A percentile compares a stretch with the other conserved stretches of the same genome.
phyloP scores from a whole-genome alignment of 2,888 invertebrate species.

The Brenthis ino region DNA sequence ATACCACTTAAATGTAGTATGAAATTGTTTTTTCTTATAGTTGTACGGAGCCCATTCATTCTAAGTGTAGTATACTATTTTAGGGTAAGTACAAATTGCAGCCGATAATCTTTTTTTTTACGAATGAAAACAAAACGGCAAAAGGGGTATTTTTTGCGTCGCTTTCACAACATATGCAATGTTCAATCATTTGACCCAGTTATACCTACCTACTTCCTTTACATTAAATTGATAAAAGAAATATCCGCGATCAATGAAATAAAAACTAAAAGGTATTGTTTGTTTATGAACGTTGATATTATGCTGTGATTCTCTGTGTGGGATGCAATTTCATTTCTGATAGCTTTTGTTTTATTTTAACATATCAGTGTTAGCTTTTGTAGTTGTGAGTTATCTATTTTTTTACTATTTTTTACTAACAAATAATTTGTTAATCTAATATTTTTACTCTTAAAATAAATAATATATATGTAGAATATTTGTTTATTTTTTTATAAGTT shows the following conservation, averaged over 20 bases:
- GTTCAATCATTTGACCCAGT: conserved; percentile 75
- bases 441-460: too few relatives aligned
- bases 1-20: neutral
- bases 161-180: conserved; percentile 82
- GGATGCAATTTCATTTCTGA: conserved; percentile 12
- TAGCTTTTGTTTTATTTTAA: neutral
- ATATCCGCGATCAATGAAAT: conserved; percentile 67
- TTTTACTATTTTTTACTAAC: neutral
- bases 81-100: conserved; percentile 77
- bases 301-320: neutral
- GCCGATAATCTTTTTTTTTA: conserved; percentile 76
- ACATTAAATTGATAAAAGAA: conserved; percentile 74
- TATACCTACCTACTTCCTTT: conserved; percentile 70
- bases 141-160: conserved; percentile 72
- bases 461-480: too few relatives aligned
- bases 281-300: conserved; percentile 32
- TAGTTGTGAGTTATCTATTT: too few relatives aligned
- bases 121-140: conserved; percentile 71
- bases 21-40: neutral
- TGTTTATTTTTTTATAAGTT: too few relatives aligned
- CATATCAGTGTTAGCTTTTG: too few relatives aligned
- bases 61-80: conserved; percentile 48
- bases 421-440: too few relatives aligned
- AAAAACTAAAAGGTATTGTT: conserved; percentile 50
- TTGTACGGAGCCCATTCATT: conserved; percentile 48